Evolutionary conservation across 2,113 vertebrate genomes (phyloP), one percentile per base, ranked within the genome.

Genomic region (Zosterops japonicus): DNA sequence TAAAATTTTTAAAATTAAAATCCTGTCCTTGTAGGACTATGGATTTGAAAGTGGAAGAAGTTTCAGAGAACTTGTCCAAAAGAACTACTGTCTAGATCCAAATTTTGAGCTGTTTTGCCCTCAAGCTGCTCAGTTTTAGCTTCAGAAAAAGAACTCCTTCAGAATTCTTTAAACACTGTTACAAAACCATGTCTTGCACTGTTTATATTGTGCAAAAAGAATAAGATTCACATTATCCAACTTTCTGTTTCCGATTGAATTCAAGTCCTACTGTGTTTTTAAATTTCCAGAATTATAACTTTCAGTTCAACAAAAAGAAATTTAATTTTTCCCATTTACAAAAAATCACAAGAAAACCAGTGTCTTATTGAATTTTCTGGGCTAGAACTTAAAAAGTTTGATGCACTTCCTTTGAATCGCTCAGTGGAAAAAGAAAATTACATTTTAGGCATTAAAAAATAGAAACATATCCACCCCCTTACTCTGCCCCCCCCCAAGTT

Each of bases 51-150:
- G 39, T 35, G 29, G 68, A 88, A 89, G 81, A 97, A 60, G 13
- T 87, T 65, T 65, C 64, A 84, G 52, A 33, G n/a, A 33, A 81
- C 22, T 81, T 21, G 31, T 87, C 65, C 36, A 84, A 75, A 83
- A 46, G 84, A 78, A 84, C 91, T 75, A 93, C 11, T n/a, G 8
- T 35, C 68, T 68, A 90, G 24, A 67, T 82, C 9, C 12, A 56
- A 78, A 52, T 56, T 75, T 24, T 75, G 57, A 94, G 44, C 36
- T 92, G 65, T 78, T 92, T 68, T 94, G 87, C 83, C 91, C 83
- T 78, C 31, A 91, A 75, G 83, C 69, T 60, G 49, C 47, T 74
- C 18, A 55, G 33, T 68, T 64, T 78, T 75, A 91, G 29, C 77
- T 87, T 91, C 60, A 87, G 33, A 90, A 86, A 69, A 80, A 47